Percentiles rank a stretch among this genome's conserved stretches.
Evolutionary conservation across 2,797 vertebrate species (phyloP).

Genomic region (Syngnathus rostellatus): DNA sequence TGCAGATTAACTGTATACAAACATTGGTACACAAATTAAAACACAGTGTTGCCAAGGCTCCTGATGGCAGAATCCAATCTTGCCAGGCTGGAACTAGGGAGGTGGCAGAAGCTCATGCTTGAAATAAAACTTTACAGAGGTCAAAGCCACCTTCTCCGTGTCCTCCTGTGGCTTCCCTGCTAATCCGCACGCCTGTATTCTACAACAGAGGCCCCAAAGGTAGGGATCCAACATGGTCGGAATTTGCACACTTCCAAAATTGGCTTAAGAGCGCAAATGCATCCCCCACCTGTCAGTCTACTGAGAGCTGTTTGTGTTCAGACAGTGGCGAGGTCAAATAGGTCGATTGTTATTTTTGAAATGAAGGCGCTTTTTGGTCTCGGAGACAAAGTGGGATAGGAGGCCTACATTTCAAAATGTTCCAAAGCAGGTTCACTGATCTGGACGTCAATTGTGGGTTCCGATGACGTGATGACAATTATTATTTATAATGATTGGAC

Average conservation of each 20-base stretch:
- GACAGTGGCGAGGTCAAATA: too few relatives aligned
- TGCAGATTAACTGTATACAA: too few relatives aligned
- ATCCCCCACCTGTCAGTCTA: conserved; percentile 20
- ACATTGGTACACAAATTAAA: background rate
- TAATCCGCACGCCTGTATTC: conserved; percentile 49
- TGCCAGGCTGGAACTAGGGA: conserved; percentile 15
- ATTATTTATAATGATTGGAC: background rate
- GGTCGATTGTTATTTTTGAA: too few relatives aligned
- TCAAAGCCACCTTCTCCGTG: conserved; percentile 22
- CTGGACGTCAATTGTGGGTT: too few relatives aligned
- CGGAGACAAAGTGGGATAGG: too few relatives aligned
- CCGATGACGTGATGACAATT: too few relatives aligned
- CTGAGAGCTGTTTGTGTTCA: conserved; percentile 10
- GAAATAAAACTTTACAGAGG: conserved; percentile 38
- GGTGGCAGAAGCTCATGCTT: conserved; percentile 29
- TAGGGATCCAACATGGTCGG: conserved; percentile 38
- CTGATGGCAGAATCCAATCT: conserved; percentile 18
- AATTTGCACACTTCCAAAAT: conserved; percentile 48
- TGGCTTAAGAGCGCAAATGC: conserved; percentile 28
- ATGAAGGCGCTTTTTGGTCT: too few relatives aligned
- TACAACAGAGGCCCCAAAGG: conserved; percentile 35
- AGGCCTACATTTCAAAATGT: too few relatives aligned
- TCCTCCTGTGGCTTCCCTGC: conserved; percentile 13
- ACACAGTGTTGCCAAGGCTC: conserved; percentile 18
- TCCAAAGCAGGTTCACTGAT: background rate